phyloP scores from a whole-genome alignment of 1,140 invertebrate genomes.

The Lithobius niger region DNA sequence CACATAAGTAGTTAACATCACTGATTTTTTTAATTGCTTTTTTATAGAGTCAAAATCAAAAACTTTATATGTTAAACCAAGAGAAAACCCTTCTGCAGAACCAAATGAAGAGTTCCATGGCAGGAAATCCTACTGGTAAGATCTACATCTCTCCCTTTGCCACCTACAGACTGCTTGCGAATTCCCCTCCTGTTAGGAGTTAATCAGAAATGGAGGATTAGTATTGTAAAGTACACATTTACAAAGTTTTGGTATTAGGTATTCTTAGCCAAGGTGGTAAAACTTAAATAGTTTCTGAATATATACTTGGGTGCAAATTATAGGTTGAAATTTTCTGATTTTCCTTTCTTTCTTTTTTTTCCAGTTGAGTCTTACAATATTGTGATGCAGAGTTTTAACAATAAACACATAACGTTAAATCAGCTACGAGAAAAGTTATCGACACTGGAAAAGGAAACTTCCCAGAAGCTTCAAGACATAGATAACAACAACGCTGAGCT shows the following conservation, averaged over 20 bases:
- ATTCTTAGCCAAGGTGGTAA: neutral
- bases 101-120: conserved; percentile 11
- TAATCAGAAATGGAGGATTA: too few species aligned
- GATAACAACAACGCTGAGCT: conserved; percentile 68
- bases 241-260: too few species aligned
- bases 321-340: neutral
- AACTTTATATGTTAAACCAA: conserved; percentile 20
- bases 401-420: conserved; percentile 59
- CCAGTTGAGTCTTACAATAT: conserved; percentile 48
- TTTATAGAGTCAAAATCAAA: conserved; percentile 8
- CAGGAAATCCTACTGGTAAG: conserved; percentile 18
- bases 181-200: too few species aligned
- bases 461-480: conserved; percentile 61
- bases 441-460: conserved; percentile 47
- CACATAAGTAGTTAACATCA: neutral
- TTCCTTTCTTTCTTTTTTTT: conserved; percentile 9
- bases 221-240: too few species aligned
- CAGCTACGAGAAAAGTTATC: conserved; percentile 62
- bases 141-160: neutral
- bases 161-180: too few species aligned
- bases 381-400: conserved; percentile 57
- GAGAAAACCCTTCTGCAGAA: conserved; percentile 21
- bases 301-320: too few species aligned
- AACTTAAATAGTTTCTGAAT: conserved; percentile 10
- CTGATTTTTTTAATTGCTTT: neutral